These are phyloP conservation scores for Hololepta plana DNA, from an alignment of 2,888 invertebrate genomes.

Conservation along the genomic window DNA sequence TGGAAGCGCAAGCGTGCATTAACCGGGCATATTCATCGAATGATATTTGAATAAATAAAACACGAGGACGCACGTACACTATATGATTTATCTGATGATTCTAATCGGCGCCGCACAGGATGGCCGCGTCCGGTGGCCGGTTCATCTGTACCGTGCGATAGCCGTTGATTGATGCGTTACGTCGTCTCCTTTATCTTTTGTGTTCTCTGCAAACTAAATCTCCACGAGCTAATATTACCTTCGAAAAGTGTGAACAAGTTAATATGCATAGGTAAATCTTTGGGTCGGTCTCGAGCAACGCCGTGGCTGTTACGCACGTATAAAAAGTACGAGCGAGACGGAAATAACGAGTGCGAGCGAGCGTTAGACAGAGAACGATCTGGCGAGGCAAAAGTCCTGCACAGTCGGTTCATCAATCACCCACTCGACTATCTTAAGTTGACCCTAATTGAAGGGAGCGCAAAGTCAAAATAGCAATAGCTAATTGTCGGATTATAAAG, in stretches of 20 bases:
- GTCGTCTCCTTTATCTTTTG: conserved; percentile 12
- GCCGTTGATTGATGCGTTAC: conserved; percentile 19
- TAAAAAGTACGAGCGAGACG: too few relatives aligned
- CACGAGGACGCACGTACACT: too few relatives aligned
- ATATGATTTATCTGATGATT: conserved; percentile 15
- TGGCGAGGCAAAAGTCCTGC: conserved; percentile 1
- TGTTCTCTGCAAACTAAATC: conserved; percentile 17
- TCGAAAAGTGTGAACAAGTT: conserved; percentile 19
- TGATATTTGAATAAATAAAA: conserved; percentile 9
- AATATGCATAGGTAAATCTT: conserved; percentile 19
- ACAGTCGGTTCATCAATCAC: conserved; percentile 1
- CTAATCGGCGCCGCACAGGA: conserved; percentile 11
- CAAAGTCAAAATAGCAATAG: too few relatives aligned
- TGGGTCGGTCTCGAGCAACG: too few relatives aligned
- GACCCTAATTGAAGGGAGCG: too few relatives aligned
- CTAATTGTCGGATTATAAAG: too few relatives aligned
- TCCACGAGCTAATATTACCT: conserved; percentile 19
- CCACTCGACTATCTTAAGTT: background rate
- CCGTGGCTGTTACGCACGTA: too few relatives aligned
- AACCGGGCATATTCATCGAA: too few relatives aligned
- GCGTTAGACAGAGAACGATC: conserved; percentile 6
- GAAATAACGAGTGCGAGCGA: too few relatives aligned
- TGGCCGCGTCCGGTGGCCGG: conserved; percentile 11
- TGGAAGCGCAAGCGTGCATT: too few relatives aligned
- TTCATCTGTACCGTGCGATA: conserved; percentile 17